Base-by-base conservation (phyloP, 2,113 vertebrate species). In the Sinocyclocheilus anophthalmus region DNA sequence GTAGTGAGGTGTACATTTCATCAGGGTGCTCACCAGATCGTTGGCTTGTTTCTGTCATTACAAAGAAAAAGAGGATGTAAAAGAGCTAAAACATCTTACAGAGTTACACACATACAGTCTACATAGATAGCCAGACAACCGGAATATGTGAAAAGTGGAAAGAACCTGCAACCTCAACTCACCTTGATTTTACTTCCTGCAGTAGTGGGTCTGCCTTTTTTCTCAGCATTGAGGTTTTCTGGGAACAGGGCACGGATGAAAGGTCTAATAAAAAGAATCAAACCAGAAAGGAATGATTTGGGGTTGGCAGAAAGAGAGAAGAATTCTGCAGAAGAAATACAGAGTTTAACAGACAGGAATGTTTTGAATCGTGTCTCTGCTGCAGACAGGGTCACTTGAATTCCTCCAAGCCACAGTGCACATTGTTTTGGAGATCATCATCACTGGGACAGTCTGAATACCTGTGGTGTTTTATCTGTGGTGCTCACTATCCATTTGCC, bases 111-210 rank as follows among this genome's bases (percentile, higher is more conserved):
- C 53, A 55, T 20, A 6, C 16, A 55, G 1, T 55, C 26, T 37
- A 69, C 30, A 69, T 14, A 14, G 24, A 14, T 14, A 33, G 61
- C 8, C 24, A 26, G 61, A 26, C 24, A 65, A 69, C 26, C 33
- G 3, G 67, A 70, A 70, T 20, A 18, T 37, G 14, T 69, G 30
- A 3, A 18, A 39, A 22, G 20, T 39, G 9, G 18, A 92, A 92
- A 7, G 24, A 84, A 24, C 7, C 20, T 18, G 13, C 65, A 22
- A 18, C 10, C 67, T 67, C 61, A 76, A 89, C 83, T 12, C 92
- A 99, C 98, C 96, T 99, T 99, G 92, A 99, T 99, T 95, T 99
- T 99, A 93, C 97, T 99, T 90, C 97, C 96, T 0, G 96, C 98
- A 16, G 98, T 99, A 0, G 98, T 97, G 83, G 98, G 98, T 76